Percentiles rank a stretch among this genome's conserved stretches.
Evolutionary conservation across 1,140 invertebrate species (phyloP).

Genomic region (Trichonephila clavata): DNA sequence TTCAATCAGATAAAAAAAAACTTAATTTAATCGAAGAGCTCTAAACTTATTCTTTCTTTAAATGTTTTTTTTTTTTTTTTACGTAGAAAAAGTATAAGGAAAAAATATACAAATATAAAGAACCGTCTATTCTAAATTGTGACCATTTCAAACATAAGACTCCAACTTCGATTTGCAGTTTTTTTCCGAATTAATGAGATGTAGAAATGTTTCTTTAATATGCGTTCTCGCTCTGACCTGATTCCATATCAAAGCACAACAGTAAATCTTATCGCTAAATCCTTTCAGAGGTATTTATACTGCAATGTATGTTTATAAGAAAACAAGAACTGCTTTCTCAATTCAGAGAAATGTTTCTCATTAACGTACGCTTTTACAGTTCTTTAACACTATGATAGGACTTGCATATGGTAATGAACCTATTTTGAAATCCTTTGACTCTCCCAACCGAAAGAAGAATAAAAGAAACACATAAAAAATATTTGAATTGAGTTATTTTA

Average conservation of each 20-base stretch:
- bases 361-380: conserved; percentile 4
- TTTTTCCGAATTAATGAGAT: background rate
- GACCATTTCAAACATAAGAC: background rate
- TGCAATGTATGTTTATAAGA: conserved; percentile 7
- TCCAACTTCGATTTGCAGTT: background rate
- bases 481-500: background rate
- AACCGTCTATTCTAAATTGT: background rate
- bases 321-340: conserved; percentile 27
- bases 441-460: background rate
- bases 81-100: no score
- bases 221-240: conserved; percentile 34
- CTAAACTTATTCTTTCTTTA: background rate
- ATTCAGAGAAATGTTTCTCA: conserved; percentile 16
- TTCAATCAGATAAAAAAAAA: no score
- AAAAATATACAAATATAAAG: background rate
- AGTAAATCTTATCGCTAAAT: conserved; percentile 48
- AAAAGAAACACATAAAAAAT: background rate
- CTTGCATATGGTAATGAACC: conserved; percentile 10
- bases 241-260: conserved; percentile 19
- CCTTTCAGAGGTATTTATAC: background rate
- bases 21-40: background rate
- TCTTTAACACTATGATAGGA: conserved; percentile 6
- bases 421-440: background rate
- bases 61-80: no score
- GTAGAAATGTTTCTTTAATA: background rate